Evolutionary conservation across 2,888 invertebrate species (phyloP).

Genomic region (Aphelenchoides bicaudatus): DNA sequence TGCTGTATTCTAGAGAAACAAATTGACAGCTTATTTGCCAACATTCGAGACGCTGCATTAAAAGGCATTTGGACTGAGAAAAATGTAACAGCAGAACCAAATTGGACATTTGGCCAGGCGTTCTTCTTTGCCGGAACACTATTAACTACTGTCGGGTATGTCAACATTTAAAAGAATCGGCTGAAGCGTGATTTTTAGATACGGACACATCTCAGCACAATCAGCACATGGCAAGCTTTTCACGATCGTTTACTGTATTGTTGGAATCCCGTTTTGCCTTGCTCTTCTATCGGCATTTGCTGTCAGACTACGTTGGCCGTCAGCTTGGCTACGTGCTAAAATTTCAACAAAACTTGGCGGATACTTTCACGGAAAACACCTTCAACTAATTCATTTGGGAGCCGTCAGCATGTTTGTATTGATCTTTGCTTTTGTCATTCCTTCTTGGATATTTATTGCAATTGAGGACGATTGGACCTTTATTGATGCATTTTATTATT

Average conservation of each 20-base stretch:
- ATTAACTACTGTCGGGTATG: constrained; percentile 74
- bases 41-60: constrained; percentile 49
- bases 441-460: constrained; percentile 73
- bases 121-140: constrained; percentile 82
- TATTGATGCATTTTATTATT: constrained; percentile 83
- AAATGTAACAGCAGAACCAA: constrained; percentile 75
- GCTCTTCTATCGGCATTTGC: constrained; percentile 78
- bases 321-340: constrained; percentile 71
- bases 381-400: constrained; percentile 71
- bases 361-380: constrained; percentile 65
- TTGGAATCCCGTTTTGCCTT: constrained; percentile 80
- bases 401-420: constrained; percentile 66
- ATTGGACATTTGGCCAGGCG: constrained; percentile 86
- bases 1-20: constrained; percentile 48
- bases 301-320: constrained; percentile 72
- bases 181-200: constrained; percentile 67
- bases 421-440: constrained; percentile 72
- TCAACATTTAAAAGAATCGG: not conserved
- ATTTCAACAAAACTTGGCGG: constrained; percentile 73
- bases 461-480: constrained; percentile 71
- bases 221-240: constrained; percentile 81
- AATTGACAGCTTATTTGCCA: constrained; percentile 46
- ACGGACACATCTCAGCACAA: constrained; percentile 82
- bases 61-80: constrained; percentile 67
- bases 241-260: constrained; percentile 78